A percentile compares a stretch with the other conserved stretches of the same genome.
phyloP scores from a whole-genome alignment of 2,113 vertebrate genomes.

The Alethe diademata region DNA sequence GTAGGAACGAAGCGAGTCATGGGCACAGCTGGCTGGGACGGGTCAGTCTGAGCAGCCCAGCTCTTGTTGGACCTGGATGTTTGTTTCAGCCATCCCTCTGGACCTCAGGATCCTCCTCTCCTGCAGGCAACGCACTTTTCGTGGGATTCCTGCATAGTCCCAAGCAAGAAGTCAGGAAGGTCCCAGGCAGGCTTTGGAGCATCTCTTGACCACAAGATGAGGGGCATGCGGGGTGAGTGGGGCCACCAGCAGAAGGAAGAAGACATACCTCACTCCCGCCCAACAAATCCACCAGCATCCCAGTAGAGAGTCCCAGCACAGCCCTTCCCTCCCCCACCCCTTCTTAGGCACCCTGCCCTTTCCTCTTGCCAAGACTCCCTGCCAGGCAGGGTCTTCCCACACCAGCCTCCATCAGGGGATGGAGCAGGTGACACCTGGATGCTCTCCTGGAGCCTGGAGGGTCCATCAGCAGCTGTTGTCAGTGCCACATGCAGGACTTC shows the following conservation, averaged over 20 bases:
- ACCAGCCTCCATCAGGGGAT: background rate
- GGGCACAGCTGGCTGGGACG: background rate
- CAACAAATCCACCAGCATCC: background rate
- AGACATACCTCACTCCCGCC: background rate
- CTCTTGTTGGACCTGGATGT: background rate
- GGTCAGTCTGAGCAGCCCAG: background rate
- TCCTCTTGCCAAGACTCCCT: rapidly evolving
- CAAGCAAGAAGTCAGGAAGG: background rate
- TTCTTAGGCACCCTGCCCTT: background rate
- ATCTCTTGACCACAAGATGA: background rate
- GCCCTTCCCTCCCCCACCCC: background rate
- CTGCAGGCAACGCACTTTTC: background rate
- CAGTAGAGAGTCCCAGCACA: background rate
- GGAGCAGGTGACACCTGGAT: background rate
- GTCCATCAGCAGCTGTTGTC: background rate
- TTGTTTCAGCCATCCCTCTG: background rate
- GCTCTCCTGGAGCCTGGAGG: background rate
- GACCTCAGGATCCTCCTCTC: background rate
- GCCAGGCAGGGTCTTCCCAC: background rate
- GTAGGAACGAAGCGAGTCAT: background rate
- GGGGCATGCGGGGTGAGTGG: rapidly evolving
- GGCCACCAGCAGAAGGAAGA: background rate
- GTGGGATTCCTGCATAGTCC: background rate
- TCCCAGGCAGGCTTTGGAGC: background rate
- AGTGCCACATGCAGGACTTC: background rate